Percentiles rank a stretch among this genome's conserved stretches.
phyloP scores from a whole-genome alignment of 2,888 invertebrate genomes.

The Oscheius onirici region DNA sequence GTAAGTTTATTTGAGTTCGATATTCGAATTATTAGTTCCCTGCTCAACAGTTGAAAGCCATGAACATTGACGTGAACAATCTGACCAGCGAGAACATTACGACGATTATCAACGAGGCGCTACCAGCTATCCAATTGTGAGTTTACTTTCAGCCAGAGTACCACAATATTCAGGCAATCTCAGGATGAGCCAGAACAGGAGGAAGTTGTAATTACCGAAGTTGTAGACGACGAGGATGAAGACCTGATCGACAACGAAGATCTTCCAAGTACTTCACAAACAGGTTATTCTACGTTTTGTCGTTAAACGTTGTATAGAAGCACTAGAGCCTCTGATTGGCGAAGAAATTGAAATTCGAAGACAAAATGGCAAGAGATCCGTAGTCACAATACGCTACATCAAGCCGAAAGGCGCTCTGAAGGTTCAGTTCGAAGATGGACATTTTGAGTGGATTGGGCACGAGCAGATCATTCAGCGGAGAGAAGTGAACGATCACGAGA shows the following conservation, averaged over 20 bases:
- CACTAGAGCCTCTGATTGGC: conserved; percentile 36
- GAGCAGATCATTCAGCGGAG: conserved; percentile 46
- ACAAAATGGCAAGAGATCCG: conserved; percentile 22
- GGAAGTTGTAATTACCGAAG: not conserved
- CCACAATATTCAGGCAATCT: not conserved
- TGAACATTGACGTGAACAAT: conserved; percentile 53
- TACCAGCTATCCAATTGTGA: conserved; percentile 37
- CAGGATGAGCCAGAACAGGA: not conserved
- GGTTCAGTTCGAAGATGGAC: conserved; percentile 57
- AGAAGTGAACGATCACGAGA: conserved; percentile 27
- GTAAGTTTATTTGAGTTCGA: conserved; percentile 32
- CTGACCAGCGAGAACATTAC: conserved; percentile 51
- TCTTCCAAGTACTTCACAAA: not conserved
- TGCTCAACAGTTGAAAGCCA: conserved; percentile 39
- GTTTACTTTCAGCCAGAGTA: not conserved
- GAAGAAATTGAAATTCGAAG: conserved; percentile 40
- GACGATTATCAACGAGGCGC: conserved; percentile 48
- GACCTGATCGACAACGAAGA: too few relatives aligned
- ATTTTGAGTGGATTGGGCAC: conserved; percentile 54
- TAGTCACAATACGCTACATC: conserved; percentile 39
- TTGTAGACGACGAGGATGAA: not conserved
- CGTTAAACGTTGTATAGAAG: not conserved
- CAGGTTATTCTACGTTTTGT: not conserved
- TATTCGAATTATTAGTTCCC: conserved; percentile 55
- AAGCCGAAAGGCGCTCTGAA: conserved; percentile 27